These are phyloP conservation scores for Hypotaenidia okinawae DNA, from an alignment of 2,797 vertebrate species.

Conservation along the genomic window DNA sequence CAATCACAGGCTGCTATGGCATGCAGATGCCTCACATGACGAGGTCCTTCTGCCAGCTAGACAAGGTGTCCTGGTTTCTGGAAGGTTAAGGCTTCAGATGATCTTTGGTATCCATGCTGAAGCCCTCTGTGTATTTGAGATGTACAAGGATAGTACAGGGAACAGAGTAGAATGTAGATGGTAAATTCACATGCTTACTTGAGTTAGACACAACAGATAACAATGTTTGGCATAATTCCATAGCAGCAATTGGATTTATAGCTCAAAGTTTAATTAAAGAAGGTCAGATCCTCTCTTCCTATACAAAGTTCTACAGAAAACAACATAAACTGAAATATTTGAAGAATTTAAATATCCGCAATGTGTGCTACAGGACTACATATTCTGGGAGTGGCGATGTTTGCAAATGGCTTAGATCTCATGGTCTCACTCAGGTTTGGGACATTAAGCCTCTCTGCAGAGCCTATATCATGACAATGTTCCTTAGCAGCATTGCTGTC, in stretches of 20 bases:
- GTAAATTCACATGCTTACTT: not conserved
- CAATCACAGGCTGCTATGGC: not conserved
- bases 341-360: not conserved
- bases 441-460: not conserved
- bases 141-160: not conserved
- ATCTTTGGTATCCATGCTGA: not conserved
- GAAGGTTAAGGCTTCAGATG: not conserved
- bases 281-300: not conserved
- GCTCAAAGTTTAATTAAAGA: not conserved
- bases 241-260: accelerated
- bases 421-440: not conserved
- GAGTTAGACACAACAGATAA: not conserved
- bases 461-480: not conserved
- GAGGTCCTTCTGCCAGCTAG: not conserved
- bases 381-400: not conserved
- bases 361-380: not conserved
- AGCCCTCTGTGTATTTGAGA: not conserved
- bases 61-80: not conserved
- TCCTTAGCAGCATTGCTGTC: not conserved
- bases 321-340: not conserved
- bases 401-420: not conserved
- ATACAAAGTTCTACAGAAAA: not conserved
- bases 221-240: not conserved
- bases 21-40: not conserved
- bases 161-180: not conserved